These are phyloP conservation scores for Arge pagana DNA, from an alignment of 2,888 invertebrate genomes.

Conservation along the genomic window DNA sequence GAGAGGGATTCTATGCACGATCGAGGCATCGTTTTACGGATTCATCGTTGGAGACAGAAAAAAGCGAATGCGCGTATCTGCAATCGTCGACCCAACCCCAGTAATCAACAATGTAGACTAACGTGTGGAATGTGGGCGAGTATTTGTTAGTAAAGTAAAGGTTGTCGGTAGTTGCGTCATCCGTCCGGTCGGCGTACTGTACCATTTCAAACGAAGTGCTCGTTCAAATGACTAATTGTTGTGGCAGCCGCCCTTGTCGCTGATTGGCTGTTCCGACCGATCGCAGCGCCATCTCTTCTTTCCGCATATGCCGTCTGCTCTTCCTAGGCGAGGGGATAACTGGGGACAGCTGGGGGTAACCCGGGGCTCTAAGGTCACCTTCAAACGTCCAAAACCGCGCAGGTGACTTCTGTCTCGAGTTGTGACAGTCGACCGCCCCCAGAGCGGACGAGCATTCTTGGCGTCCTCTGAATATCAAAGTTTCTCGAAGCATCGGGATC, in stretches of 20 bases:
- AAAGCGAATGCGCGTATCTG: too few relatives aligned
- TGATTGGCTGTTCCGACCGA: slow-evolving; percentile 1
- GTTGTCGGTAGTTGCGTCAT: slow-evolving; percentile 6
- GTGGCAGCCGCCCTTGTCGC: background rate
- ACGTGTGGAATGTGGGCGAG: too few relatives aligned
- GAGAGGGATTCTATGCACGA: too few relatives aligned
- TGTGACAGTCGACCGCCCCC: slow-evolving; percentile 32
- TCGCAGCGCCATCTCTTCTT: slow-evolving; percentile 13
- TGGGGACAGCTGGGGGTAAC: slow-evolving; percentile 20
- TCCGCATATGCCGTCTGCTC: slow-evolving; percentile 10
- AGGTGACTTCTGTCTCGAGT: slow-evolving; percentile 43
- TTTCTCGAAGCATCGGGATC: too few relatives aligned
- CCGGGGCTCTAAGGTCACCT: slow-evolving; percentile 49
- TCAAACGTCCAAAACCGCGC: slow-evolving; percentile 43
- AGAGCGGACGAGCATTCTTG: slow-evolving; percentile 1
- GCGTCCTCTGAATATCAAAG: too few relatives aligned
- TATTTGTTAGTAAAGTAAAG: too few relatives aligned
- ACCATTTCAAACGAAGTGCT: too few relatives aligned
- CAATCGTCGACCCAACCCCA: too few relatives aligned
- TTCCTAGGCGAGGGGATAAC: slow-evolving; percentile 12
- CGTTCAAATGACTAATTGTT: slow-evolving; percentile 3
- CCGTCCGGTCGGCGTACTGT: background rate
- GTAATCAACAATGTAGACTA: too few relatives aligned
- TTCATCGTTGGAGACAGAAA: too few relatives aligned
- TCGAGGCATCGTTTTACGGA: too few relatives aligned